Evolutionary conservation across 2,797 vertebrate genomes (phyloP).

Genomic region (Pseudochaenichthys georgianus): DNA sequence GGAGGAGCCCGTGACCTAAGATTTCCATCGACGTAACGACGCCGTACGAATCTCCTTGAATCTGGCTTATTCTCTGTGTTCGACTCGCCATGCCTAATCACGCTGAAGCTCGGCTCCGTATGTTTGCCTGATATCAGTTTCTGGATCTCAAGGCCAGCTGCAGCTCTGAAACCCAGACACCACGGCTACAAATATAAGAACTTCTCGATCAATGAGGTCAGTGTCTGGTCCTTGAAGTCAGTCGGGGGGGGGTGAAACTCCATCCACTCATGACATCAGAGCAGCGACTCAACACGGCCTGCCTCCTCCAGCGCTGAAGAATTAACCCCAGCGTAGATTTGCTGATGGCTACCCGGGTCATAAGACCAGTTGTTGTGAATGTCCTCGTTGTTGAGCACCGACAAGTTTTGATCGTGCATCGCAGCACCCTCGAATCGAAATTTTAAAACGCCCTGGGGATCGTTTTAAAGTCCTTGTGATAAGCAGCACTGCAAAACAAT

Average conservation of each 20-base stretch:
- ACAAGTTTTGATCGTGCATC: slow-evolving; percentile 58
- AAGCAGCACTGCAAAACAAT: slow-evolving; percentile 30
- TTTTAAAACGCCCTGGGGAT: slow-evolving; percentile 34
- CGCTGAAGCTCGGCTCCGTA: slow-evolving; percentile 34
- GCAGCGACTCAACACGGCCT: slow-evolving; percentile 37
- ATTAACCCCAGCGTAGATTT: slow-evolving; percentile 46
- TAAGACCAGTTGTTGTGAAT: slow-evolving; percentile 74
- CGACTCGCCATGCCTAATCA: slow-evolving; percentile 28
- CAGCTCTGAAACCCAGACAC: slow-evolving; percentile 67
- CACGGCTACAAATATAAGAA: slow-evolving; percentile 61
- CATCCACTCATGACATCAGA: slow-evolving; percentile 71
- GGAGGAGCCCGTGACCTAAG: too few species aligned
- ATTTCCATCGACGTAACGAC: too few species aligned
- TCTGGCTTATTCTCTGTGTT: neutral
- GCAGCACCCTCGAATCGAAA: slow-evolving; percentile 45
- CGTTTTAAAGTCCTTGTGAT: slow-evolving; percentile 33
- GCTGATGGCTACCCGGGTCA: slow-evolving; percentile 63
- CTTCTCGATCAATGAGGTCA: slow-evolving; percentile 73
- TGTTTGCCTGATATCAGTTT: slow-evolving; percentile 78
- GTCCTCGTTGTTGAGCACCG: slow-evolving; percentile 71
- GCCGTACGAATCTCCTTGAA: too few species aligned
- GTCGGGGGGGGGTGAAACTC: slow-evolving; percentile 58
- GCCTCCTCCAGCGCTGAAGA: slow-evolving; percentile 39
- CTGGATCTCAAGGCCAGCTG: slow-evolving; percentile 71
- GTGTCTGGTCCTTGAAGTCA: slow-evolving; percentile 68